Evolutionary conservation across 2,888 invertebrate genomes (phyloP), one percentile per base, ranked within the genome.

Genomic region (Mystacides longicornis): DNA sequence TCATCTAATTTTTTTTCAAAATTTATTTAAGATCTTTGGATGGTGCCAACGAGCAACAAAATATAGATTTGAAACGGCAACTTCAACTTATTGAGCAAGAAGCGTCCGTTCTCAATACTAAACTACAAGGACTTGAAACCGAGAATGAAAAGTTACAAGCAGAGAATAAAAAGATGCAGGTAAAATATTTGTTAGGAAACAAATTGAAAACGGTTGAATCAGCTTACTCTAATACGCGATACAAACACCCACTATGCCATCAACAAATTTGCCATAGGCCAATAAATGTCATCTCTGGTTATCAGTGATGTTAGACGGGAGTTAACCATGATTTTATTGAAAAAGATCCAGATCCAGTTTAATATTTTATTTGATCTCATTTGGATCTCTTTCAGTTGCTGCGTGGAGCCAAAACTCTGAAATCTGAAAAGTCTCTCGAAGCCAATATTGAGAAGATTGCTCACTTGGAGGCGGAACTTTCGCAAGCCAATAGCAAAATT

Each of bases 31-130:
- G 83, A 66, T 83, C 83, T 22, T 68, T 81, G 56, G 83, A 83
- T 67, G 71, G 76, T 56, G 55, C 55, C 23, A 72, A 67, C 63
- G 83, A 83, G 63, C 80, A 81, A 67, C 81, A 82, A 67, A 78
- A 81, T 56, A 71, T 87, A 9, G 88, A 89, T 68, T 67, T 86
- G 47, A 86, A 85, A 68, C 73, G 86, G 54, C 89, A 90, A 68
- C 72, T 90, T 46, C 86, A 87, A 71, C 78, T 86, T 1, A 82
- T 88, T 52, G 89, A 89, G 68, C 86, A 88, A 69, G 90, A 90
- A 71, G 85, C 85, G 2, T 75, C 75, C 52, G 80, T 86, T 50
- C 71, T 89, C 51, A 75, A 87, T 61, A 75, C 79, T 23, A 88
- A 86, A 71, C 81, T 83, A 18, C 81, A 83, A 65, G 78, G 75